A percentile compares a stretch with the other conserved stretches of the same genome.
These are phyloP conservation scores for Hypomecis atomaria DNA, from an alignment of 2,888 invertebrate genomes.

Conservation along the genomic window DNA sequence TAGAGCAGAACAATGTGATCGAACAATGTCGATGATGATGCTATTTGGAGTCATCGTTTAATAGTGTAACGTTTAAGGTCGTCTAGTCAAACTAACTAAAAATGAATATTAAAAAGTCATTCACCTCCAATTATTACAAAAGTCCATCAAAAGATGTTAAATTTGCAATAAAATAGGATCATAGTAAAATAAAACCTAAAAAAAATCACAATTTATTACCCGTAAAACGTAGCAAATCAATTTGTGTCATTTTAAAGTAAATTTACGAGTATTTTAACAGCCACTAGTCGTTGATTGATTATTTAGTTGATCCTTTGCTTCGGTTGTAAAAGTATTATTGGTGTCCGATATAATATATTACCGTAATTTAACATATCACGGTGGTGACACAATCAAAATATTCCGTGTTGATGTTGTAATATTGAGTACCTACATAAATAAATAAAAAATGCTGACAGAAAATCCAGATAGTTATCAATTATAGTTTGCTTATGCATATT, in stretches of 20 bases:
- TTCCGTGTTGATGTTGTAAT: no score
- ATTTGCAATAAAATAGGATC: conserved; percentile 9
- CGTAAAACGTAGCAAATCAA: conserved; percentile 29
- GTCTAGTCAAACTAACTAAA: background rate
- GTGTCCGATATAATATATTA: background rate
- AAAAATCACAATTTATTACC: conserved; percentile 12
- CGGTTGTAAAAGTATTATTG: conserved; percentile 5
- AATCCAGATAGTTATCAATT: no score
- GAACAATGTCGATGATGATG: no score
- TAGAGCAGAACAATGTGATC: no score
- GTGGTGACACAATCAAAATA: conserved; percentile 11
- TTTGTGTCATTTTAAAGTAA: conserved; percentile 21
- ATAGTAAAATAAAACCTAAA: conserved; percentile 9
- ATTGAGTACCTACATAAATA: no score
- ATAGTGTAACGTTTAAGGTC: no score
- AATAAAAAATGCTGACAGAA: no score
- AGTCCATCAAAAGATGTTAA: conserved; percentile 2
- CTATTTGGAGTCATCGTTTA: no score
- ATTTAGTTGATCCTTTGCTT: conserved; percentile 19
- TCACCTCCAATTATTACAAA: background rate
- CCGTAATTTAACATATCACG: background rate
- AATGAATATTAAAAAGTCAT: background rate
- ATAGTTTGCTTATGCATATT: no score
- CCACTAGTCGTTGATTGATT: conserved; percentile 17
- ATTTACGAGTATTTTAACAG: conserved; percentile 20